Evolutionary conservation across 1,140 invertebrate species (phyloP), one percentile per base, ranked within the genome.

Genomic region (Acromyrmex charruanus): DNA sequence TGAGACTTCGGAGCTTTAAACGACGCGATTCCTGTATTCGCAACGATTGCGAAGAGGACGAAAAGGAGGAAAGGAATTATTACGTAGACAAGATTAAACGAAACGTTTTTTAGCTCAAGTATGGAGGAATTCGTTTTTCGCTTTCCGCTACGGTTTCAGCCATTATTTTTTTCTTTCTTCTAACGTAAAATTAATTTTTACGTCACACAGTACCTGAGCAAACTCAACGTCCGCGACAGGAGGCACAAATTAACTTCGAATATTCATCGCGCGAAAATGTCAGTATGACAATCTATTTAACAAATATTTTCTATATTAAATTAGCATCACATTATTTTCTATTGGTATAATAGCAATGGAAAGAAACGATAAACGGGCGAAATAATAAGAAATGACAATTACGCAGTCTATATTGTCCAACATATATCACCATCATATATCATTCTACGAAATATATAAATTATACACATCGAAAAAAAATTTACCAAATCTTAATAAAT

Each of bases 21-120:
- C 21, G 28, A 75, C 28, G 25, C 25, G 28, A 66, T 66, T 79
- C 6, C 25, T 18, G 18, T 16, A 28, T 0, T 25, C 2, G 44
- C 58, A 25, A 35, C 28, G 14, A 58, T 51, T n/a, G 2, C 55
- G 55, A 21, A 10, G n/a, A 21, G 18, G 53, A n/a, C 1, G 53
- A 6, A 44, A 44, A 6, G 18, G 53, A n/a, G 16, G 18, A 7
- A 16, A n/a, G 1, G 53, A 21, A 4, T 21, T n/a, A 59, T 75
- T 39, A 39, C 14, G 12, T 12, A 77, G 35, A 77, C 16, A 77
- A 18, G 35, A 61, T 44, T 77, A 31, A 77, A 61, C 6, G 31
- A 21, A 2, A 10, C 39, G 25, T 16, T 66, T 66, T 65, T 79
- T 65, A 65, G 18, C 77, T 79, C 59, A 66, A 25, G 16, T 63